Percentiles rank a stretch among this genome's conserved stretches.
Conservation (phyloP, 2,113 vertebrate species). For the Mungos mungo region DNA sequence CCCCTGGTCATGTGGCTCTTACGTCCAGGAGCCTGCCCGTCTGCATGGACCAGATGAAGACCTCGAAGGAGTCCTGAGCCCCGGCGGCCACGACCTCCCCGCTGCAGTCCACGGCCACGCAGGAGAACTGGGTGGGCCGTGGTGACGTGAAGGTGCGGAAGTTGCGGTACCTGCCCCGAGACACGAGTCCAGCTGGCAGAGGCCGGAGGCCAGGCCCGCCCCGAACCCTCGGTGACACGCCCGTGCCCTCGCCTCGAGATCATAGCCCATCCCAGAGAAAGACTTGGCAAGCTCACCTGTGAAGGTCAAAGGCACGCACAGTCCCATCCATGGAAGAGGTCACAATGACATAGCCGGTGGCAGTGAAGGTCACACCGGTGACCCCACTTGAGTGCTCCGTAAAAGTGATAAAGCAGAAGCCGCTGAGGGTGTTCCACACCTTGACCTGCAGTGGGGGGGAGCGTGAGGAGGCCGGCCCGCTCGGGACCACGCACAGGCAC, state of each 20-base stretch:
- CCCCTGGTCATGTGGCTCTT: background rate
- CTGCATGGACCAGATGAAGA: conserved; percentile 99
- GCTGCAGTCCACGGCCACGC: conserved; percentile 92
- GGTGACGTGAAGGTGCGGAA: conserved; percentile 97
- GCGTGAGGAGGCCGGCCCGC: rapidly evolving
- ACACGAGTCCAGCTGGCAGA: background rate
- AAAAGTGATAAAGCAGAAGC: conserved; percentile 97
- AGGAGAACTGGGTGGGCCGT: conserved; percentile 93
- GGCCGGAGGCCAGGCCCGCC: rapidly evolving
- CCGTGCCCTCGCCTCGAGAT: rapidly evolving
- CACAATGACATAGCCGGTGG: conserved; percentile 92
- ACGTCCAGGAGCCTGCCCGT: conserved; percentile 96
- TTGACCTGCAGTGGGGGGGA: conserved; percentile 88
- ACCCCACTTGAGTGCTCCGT: conserved; percentile 95
- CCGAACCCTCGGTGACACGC: too few relatives aligned
- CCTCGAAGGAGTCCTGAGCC: conserved; percentile 96
- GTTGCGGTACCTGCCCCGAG: conserved; percentile 91
- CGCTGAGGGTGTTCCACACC: conserved; percentile 95
- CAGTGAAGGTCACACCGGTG: conserved; percentile 91
- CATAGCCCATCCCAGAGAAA: background rate
- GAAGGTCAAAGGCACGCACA: conserved; percentile 95
- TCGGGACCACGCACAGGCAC: too few relatives aligned
- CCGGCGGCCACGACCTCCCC: conserved; percentile 96
- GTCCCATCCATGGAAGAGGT: conserved; percentile 97
- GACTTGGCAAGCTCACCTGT: conserved; percentile 86